These are phyloP conservation scores for Ectropis crepuscularia DNA, from an alignment of 2,888 invertebrate genomes.

Conservation along the genomic window DNA sequence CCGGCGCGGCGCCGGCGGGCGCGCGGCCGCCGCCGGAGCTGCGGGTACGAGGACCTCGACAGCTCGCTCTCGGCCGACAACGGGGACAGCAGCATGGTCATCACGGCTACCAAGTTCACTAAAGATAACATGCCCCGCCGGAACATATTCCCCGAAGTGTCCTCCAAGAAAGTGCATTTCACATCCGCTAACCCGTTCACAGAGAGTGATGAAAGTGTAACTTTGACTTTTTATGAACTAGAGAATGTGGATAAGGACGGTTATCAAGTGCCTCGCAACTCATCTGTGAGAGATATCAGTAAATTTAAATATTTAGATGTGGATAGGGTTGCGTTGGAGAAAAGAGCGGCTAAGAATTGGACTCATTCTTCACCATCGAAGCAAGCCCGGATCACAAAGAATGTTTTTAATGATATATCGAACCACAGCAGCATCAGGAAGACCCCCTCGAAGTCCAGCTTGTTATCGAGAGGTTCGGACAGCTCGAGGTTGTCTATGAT, in stretches of 20 bases:
- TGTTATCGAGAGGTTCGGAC: slow-evolving; percentile 67
- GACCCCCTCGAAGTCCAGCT: slow-evolving; percentile 73
- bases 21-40: slow-evolving; percentile 65
- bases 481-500: slow-evolving; percentile 63
- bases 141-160: slow-evolving; percentile 70
- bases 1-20: slow-evolving; percentile 56
- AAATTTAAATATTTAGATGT: slow-evolving; percentile 78
- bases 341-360: slow-evolving; percentile 66
- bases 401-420: slow-evolving; percentile 66
- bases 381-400: slow-evolving; percentile 65
- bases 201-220: slow-evolving; percentile 81
- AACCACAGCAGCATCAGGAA: slow-evolving; percentile 65
- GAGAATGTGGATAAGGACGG: slow-evolving; percentile 63
- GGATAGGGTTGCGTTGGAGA: slow-evolving; percentile 69
- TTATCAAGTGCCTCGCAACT: slow-evolving; percentile 55
- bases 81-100: slow-evolving; percentile 80
- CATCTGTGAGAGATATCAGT: slow-evolving; percentile 62
- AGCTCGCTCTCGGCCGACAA: slow-evolving; percentile 85
- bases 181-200: slow-evolving; percentile 75
- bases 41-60: slow-evolving; percentile 82
- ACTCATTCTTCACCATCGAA: slow-evolving; percentile 75
- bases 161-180: slow-evolving; percentile 77
- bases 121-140: slow-evolving; percentile 76
- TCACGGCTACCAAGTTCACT: slow-evolving; percentile 82
- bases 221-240: slow-evolving; percentile 77